phyloP scores from a whole-genome alignment of 2,888 invertebrate species.

The Drosophila prostipennis region DNA sequence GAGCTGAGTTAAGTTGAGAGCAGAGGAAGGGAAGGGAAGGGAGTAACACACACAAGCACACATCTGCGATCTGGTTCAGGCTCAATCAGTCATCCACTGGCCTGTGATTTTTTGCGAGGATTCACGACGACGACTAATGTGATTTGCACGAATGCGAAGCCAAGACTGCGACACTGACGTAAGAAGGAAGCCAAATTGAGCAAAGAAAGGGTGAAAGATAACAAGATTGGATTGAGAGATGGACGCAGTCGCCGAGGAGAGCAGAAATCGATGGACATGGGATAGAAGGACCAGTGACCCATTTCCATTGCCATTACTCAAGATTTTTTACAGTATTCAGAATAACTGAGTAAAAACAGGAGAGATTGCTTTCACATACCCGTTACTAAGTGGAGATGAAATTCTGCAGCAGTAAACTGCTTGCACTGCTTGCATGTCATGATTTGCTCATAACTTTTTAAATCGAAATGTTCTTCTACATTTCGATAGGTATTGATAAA shows the following conservation, averaged over 20 bases:
- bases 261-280: background rate
- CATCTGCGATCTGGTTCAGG: constrained; percentile 13
- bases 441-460: too few relatives aligned
- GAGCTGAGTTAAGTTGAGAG: background rate
- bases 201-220: background rate
- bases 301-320: constrained; percentile 7
- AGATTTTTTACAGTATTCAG: background rate
- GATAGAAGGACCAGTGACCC: constrained; percentile 14
- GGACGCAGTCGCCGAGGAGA: background rate
- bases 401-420: too few relatives aligned
- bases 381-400: too few relatives aligned
- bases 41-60: too few relatives aligned
- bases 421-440: too few relatives aligned
- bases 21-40: background rate
- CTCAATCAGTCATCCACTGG: constrained; percentile 34
- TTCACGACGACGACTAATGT: constrained; percentile 20
- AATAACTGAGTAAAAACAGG: too few relatives aligned
- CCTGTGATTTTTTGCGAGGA: constrained; percentile 19
- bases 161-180: constrained; percentile 1
- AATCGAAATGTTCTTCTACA: too few relatives aligned
- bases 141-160: constrained; percentile 26
- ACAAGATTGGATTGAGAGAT: background rate
- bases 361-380: too few relatives aligned
- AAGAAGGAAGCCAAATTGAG: background rate
- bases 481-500: too few relatives aligned